Evolutionary conservation across 1,140 invertebrate species (phyloP), one percentile per base, ranked within the genome.

Genomic region (Oscheius sp.): DNA sequence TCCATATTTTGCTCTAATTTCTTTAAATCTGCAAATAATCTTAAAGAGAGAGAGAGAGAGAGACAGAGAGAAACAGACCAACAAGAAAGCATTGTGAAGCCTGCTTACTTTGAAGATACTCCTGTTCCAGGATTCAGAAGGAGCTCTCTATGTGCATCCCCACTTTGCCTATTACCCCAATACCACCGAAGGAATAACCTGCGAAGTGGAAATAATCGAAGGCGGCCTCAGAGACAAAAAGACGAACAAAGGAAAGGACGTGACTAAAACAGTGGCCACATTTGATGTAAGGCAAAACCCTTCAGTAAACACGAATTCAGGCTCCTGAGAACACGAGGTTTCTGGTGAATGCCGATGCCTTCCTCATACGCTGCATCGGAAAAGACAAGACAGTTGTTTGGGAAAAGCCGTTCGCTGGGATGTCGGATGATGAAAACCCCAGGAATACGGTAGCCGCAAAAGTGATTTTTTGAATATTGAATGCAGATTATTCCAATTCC

Each of bases 301-400:
- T n/a, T n/a, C 18, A 63, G 3, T 23, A 36, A 49, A 10, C 28
- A 1, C 20, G 3, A 34, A 1, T 70, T 62, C 18, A 71, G 68
- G 58, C 45, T 55, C 59, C 42, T 3, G 34, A 31, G 18, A 71
- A 71, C 34, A 58, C 28, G 18, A 13, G 69, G 42, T 32, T 71
- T 18, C 38, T 63, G n/a, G 69, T 71, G 13, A 71, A 71, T 35
- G 69, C 69, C 10, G 59, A 71, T 52, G 61, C 61, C 3, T 71
- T 64, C n/a, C 32, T 32, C 3, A 38, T 71, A 3, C 35, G 58
- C n/a, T 71, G 69, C 23, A 35, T 42, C 15, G 59, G 64, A 18
- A 31, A 10, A 3, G 61, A 29, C 1, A 65, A 71, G 18, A 34
- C 36, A 18, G 42, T 64, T 3, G 45, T 64, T 42, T 71, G 69